phyloP scores from a whole-genome alignment of 2,113 vertebrate species.

The Riparia riparia region DNA sequence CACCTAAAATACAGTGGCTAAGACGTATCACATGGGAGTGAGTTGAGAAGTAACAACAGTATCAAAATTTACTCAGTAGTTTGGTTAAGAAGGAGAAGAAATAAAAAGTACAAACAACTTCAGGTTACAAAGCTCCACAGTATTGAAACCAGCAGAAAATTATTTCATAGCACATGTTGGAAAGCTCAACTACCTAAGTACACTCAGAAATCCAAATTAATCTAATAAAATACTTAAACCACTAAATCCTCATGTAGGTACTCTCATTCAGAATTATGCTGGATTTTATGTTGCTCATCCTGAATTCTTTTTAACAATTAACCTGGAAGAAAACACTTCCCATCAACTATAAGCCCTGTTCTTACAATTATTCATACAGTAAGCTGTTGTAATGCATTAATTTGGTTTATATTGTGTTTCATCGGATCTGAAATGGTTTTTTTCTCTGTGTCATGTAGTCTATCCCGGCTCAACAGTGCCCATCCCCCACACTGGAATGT shows the following conservation, averaged over 20 bases:
- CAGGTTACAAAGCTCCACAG: not conserved
- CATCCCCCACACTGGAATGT: no score
- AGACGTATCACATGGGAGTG: not conserved
- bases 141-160: not conserved
- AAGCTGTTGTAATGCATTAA: no score
- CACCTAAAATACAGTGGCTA: not conserved
- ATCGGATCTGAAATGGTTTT: no score
- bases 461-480: no score
- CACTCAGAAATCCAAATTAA: slow-evolving; percentile 38
- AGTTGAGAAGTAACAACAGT: not conserved
- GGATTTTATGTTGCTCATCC: not conserved
- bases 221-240: slow-evolving; percentile 27
- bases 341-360: not conserved
- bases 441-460: no score
- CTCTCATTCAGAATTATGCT: slow-evolving; percentile 1
- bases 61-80: not conserved
- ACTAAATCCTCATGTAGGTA: not conserved
- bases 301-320: slow-evolving; percentile 3
- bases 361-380: not conserved
- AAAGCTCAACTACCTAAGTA: slow-evolving; percentile 14
- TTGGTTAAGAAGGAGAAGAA: not conserved
- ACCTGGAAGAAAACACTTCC: not conserved
- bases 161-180: not conserved
- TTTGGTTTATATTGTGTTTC: no score
- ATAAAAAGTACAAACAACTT: not conserved